These are phyloP conservation scores for Pholis gunnellus DNA, from an alignment of 2,113 vertebrate genomes.

Conservation along the genomic window DNA sequence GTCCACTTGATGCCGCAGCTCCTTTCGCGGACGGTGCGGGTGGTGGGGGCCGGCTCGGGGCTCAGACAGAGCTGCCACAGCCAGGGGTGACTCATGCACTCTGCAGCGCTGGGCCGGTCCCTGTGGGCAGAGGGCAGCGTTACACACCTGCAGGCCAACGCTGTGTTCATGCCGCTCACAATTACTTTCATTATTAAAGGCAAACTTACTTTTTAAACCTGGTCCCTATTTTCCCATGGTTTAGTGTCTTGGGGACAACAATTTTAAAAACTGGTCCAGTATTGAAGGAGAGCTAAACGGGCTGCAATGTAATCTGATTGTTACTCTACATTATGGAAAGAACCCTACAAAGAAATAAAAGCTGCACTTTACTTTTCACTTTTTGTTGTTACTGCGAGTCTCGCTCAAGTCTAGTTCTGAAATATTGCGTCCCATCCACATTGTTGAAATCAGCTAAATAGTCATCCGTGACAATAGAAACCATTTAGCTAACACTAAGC, in stretches of 20 bases:
- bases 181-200: neutral
- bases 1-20: conserved; percentile 80
- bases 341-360: neutral
- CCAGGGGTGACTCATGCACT: conserved; percentile 93
- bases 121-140: conserved; percentile 72
- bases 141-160: neutral
- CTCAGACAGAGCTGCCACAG: conserved; percentile 83
- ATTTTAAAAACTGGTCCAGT: neutral
- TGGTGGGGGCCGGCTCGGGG: conserved; percentile 68
- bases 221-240: neutral
- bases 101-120: conserved; percentile 90
- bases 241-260: neutral
- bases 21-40: conserved; percentile 79
- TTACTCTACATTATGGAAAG: neutral
- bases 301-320: neutral
- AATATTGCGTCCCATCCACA: neutral
- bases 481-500: neutral
- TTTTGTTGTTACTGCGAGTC: neutral
- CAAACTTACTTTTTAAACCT: neutral
- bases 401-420: too few species aligned
- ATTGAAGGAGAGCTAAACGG: neutral
- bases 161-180: neutral
- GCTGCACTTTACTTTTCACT: neutral
- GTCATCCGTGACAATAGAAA: neutral
- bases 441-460: neutral